phyloP scores from a whole-genome alignment of 2,113 vertebrate genomes.

The Leucosticte australis region DNA sequence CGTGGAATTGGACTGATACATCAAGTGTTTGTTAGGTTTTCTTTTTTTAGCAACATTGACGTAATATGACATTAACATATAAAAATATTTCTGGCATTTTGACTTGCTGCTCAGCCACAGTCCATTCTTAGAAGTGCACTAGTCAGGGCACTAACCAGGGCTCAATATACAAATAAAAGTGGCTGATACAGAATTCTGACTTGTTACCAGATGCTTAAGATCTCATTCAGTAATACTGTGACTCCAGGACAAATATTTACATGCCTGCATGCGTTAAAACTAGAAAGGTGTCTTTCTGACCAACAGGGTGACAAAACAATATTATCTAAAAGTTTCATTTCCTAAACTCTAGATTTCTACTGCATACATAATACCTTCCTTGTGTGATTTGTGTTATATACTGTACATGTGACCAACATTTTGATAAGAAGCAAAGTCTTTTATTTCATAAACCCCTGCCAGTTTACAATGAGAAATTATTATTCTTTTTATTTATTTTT shows the following conservation, averaged over 20 bases:
- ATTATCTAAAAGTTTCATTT: conserved; percentile 85
- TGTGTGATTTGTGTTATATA: conserved; percentile 93
- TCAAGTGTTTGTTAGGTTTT: conserved; percentile 79
- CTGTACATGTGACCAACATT: conserved; percentile 92
- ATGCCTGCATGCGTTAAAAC: conserved; percentile 99
- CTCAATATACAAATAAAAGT: conserved; percentile 82
- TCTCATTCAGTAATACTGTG: conserved; percentile 99
- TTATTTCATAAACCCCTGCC: conserved; percentile 75
- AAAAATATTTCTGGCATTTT: conserved; percentile 85
- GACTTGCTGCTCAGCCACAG: conserved; percentile 77
- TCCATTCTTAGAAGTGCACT: conserved; percentile 74
- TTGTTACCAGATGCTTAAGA: conserved; percentile 88
- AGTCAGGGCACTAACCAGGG: conserved; percentile 71
- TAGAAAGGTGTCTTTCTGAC: conserved; percentile 97
- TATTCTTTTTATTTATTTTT: conserved; percentile 50
- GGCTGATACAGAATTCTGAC: conserved; percentile 75
- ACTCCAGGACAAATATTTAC: conserved; percentile 99
- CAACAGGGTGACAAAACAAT: conserved; percentile 96
- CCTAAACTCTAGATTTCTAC: conserved; percentile 95
- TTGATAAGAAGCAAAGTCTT: conserved; percentile 76
- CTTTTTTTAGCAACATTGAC: conserved; percentile 77
- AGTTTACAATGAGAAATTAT: conserved; percentile 77
- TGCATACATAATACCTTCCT: conserved; percentile 99
- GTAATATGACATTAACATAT: conserved; percentile 84
- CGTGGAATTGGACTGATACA: conserved; percentile 80